Evolutionary conservation across 2,113 vertebrate genomes (phyloP).

Genomic region (Pandion haliaetus): DNA sequence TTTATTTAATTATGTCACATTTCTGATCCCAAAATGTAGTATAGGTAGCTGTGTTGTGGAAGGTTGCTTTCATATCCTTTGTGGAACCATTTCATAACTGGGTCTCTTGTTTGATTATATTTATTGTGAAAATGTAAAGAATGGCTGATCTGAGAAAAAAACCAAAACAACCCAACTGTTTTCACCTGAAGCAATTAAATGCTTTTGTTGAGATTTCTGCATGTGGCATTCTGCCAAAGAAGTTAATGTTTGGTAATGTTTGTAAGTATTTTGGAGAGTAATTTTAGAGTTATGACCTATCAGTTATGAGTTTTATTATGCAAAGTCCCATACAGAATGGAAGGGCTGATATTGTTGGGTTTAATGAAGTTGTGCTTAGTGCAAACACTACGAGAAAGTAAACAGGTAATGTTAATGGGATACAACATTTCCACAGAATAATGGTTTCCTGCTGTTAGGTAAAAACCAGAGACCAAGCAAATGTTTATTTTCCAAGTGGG

Average conservation of each 20-base stretch:
- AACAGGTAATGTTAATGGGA: constrained; percentile 43
- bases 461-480: constrained; percentile 37
- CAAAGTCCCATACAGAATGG: neutral
- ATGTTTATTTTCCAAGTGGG: constrained; percentile 62
- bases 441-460: constrained; percentile 56
- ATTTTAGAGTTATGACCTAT: neutral
- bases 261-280: neutral
- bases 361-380: constrained; percentile 40
- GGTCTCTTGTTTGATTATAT: neutral
- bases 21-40: neutral
- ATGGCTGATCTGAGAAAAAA: neutral
- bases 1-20: neutral
- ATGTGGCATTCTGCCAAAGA: neutral
- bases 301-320: constrained; percentile 2
- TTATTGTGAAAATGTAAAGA: neutral
- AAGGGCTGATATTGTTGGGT: neutral
- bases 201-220: neutral
- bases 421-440: constrained; percentile 38
- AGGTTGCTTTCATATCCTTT: neutral
- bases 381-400: neutral
- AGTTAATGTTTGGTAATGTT: neutral
- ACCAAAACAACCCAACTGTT: neutral
- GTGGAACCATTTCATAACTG: neutral
- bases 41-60: neutral
- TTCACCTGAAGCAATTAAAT: neutral